Conservation (phyloP, 2,113 vertebrate genomes). For the Syngnathus typhle region DNA sequence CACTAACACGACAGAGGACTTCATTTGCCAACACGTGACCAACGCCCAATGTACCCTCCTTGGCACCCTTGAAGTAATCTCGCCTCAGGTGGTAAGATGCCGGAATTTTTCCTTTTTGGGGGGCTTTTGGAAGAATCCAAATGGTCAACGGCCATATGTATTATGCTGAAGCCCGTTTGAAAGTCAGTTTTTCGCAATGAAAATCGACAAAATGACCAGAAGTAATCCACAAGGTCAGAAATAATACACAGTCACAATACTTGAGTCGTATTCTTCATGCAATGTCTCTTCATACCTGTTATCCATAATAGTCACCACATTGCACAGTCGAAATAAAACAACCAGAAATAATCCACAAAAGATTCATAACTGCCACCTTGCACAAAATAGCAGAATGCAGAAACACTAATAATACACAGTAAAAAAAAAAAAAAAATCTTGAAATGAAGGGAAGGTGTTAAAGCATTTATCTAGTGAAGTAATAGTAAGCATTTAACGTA, state of each 20-base stretch:
- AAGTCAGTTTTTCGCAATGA: background rate
- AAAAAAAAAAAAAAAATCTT: background rate
- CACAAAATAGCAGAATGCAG: background rate
- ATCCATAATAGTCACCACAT: too few species aligned
- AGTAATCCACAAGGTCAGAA: background rate
- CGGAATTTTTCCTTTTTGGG: background rate
- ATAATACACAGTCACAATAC: background rate
- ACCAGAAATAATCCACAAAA: too few species aligned
- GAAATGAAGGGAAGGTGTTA: background rate
- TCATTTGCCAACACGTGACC: slow-evolving; percentile 18
- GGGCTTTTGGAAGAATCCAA: background rate
- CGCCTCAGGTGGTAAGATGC: slow-evolving; percentile 1
- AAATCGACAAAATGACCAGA: background rate
- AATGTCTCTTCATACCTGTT: too few species aligned
- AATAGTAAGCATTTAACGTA: background rate
- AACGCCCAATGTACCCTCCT: slow-evolving; percentile 33
- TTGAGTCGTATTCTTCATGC: too few species aligned
- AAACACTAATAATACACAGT: too few species aligned
- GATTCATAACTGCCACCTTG: background rate
- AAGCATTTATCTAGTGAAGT: background rate
- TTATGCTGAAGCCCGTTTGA: background rate
- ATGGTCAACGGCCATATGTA: background rate
- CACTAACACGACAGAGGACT: background rate
- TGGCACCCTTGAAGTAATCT: slow-evolving; percentile 9
- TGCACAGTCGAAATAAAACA: too few species aligned